Evolutionary conservation across 2,888 invertebrate genomes (phyloP).

Genomic region (Amphimallon solstitiale): DNA sequence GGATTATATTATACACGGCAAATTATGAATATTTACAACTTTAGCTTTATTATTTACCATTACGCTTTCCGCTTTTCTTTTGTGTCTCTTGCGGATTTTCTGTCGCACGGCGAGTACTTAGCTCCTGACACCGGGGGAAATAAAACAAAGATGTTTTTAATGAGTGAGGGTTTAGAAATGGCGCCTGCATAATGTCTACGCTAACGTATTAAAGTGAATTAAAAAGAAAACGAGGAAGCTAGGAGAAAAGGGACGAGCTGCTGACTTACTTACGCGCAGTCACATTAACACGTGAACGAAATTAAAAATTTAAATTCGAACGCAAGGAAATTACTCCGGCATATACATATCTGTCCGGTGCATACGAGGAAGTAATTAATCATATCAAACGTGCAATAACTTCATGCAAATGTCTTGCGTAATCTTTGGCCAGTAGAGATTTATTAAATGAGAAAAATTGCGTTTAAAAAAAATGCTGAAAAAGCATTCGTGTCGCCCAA

Average conservation of each 20-base stretch:
- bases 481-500: too few species aligned
- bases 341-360: neutral
- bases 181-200: neutral
- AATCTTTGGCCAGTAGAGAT: too few species aligned
- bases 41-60: too few species aligned
- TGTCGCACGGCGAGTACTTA: neutral
- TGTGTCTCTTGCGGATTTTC: neutral
- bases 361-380: neutral
- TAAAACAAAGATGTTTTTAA: slow-evolving; percentile 4
- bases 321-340: neutral
- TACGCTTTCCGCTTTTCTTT: neutral
- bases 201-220: neutral
- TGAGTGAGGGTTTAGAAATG: neutral
- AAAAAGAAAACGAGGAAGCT: neutral
- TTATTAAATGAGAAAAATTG: too few species aligned
- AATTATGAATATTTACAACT: too few species aligned
- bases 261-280: neutral
- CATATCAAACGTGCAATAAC: neutral
- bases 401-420: too few species aligned
- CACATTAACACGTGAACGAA: neutral
- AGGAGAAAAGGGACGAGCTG: neutral
- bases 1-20: too few species aligned
- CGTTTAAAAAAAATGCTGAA: too few species aligned
- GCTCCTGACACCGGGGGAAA: slow-evolving; percentile 3
- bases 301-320: slow-evolving; percentile 5